Percentiles rank a stretch among this genome's conserved stretches.
Conservation (phyloP, 2,113 vertebrate genomes). For the Eidolon helvum region DNA sequence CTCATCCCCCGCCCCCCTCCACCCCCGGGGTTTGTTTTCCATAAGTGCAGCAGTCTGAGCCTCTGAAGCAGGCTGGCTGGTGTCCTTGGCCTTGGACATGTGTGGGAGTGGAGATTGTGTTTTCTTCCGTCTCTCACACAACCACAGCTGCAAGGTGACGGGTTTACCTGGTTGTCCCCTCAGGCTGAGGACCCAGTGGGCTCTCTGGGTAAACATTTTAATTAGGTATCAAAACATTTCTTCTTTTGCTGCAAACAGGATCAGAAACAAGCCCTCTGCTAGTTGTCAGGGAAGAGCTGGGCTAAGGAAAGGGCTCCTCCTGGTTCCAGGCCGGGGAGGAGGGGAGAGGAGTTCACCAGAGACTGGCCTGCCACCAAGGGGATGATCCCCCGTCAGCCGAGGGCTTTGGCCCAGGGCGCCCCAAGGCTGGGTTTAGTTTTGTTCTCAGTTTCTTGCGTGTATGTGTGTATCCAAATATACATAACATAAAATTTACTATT, state of each 20-base stretch:
- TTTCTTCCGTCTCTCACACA: background rate
- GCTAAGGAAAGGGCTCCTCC: background rate
- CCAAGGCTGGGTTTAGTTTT: background rate
- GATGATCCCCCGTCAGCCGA: background rate
- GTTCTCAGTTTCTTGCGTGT: background rate
- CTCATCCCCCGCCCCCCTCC: no score
- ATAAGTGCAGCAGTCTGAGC: background rate
- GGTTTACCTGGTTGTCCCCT: background rate
- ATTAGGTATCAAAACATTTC: constrained; percentile 57
- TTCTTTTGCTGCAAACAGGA: background rate
- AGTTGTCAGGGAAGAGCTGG: background rate
- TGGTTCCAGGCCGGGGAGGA: background rate
- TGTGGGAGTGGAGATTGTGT: background rate
- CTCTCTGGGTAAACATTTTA: constrained; percentile 49
- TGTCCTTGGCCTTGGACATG: background rate
- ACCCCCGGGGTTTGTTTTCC: background rate
- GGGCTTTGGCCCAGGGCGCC: background rate
- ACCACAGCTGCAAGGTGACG: background rate
- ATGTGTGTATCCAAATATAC: background rate
- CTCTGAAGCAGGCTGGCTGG: background rate
- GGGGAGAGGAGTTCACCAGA: background rate
- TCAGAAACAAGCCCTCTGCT: constrained; percentile 23
- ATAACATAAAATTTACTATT: background rate
- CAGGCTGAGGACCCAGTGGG: background rate
- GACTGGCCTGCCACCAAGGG: background rate